These are phyloP conservation scores for Protonemura montana DNA, from an alignment of 2,888 invertebrate genomes.

Conservation along the genomic window DNA sequence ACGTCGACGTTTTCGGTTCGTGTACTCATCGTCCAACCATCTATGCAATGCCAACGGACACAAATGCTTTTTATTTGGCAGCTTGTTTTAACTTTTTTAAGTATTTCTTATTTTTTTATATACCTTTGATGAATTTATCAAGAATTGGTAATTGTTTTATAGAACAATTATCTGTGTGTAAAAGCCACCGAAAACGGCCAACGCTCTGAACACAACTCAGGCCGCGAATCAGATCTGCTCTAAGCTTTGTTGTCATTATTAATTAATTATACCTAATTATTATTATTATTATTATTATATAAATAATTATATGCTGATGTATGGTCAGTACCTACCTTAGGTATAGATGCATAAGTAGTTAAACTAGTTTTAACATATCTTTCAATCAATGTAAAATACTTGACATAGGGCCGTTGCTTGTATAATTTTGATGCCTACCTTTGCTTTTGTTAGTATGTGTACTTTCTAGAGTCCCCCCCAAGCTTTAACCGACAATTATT, in stretches of 20 bases:
- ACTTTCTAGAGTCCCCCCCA: background rate
- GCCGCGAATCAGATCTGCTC: background rate
- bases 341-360: background rate
- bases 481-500: background rate
- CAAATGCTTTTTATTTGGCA: too few species aligned
- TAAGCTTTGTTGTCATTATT: background rate
- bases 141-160: too few species aligned
- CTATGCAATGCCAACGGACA: too few species aligned
- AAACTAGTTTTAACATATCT: background rate
- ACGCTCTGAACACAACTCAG: background rate
- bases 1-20: too few species aligned
- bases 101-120: too few species aligned
- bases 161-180: too few species aligned
- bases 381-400: background rate
- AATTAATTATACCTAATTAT: constrained; percentile 5
- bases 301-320: background rate
- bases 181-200: background rate
- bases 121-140: too few species aligned
- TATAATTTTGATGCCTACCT: background rate
- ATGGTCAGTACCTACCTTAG: background rate
- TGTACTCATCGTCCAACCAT: too few species aligned
- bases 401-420: background rate
- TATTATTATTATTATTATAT: background rate
- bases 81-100: too few species aligned
- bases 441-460: background rate